These are phyloP conservation scores for Malacosoma neustria DNA, from an alignment of 2,888 invertebrate genomes.

Conservation along the genomic window DNA sequence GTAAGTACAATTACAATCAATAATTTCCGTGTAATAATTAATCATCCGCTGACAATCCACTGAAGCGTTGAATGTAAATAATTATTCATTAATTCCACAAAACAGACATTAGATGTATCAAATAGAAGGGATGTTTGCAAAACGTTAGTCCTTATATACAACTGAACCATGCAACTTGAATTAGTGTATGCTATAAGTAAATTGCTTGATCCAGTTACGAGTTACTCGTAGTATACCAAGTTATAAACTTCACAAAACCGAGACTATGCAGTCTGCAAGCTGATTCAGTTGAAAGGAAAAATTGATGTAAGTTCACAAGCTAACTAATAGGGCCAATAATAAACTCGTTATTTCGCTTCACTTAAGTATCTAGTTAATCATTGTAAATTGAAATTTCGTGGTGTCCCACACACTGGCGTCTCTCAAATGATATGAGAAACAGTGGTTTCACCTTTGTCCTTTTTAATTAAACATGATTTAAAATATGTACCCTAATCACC, in stretches of 20 bases:
- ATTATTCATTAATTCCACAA: constrained; percentile 14
- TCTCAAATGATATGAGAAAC: background rate
- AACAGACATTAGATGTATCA: constrained; percentile 18
- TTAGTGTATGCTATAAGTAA: constrained; percentile 33
- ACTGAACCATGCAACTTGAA: constrained; percentile 40
- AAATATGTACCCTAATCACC: no score
- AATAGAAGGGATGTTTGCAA: constrained; percentile 31
- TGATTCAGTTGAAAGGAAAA: constrained; percentile 42
- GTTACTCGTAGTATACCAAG: constrained; percentile 1
- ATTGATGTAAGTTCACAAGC: constrained; percentile 40
- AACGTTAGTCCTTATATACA: constrained; percentile 37
- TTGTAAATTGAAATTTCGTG: constrained; percentile 1
- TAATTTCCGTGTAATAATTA: no score
- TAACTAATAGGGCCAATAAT: constrained; percentile 30
- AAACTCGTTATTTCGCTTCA: constrained; percentile 23
- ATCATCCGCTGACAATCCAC: background rate
- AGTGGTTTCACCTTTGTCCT: background rate
- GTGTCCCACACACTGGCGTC: background rate
- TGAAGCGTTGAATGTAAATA: background rate
- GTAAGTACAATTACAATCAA: no score
- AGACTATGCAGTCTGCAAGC: constrained; percentile 23
- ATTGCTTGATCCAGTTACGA: constrained; percentile 17
- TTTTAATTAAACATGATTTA: no score
- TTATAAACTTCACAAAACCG: constrained; percentile 2
- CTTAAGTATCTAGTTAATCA: constrained; percentile 8